Percentiles rank a stretch among this genome's conserved stretches.
phyloP scores from a whole-genome alignment of 1,140 invertebrate species.

The Panulirus ornatus region DNA sequence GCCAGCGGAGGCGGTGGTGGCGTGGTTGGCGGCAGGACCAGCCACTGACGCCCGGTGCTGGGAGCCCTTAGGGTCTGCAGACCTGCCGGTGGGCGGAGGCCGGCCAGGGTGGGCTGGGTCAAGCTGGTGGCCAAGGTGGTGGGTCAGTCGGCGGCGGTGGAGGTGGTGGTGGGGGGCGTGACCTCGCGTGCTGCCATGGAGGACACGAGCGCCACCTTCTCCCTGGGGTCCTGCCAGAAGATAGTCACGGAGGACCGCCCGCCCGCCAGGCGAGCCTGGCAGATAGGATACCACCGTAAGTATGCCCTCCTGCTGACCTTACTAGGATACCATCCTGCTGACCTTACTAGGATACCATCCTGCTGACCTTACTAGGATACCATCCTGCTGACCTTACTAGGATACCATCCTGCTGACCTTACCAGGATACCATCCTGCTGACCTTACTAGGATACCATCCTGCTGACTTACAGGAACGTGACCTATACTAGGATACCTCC shows the following conservation, averaged over 20 bases:
- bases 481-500: too few relatives aligned
- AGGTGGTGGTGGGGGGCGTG: constrained; percentile 46
- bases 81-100: background rate
- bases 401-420: too few relatives aligned
- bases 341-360: too few relatives aligned
- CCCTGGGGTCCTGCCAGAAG: constrained; percentile 51
- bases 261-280: constrained; percentile 37
- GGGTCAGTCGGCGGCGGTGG: constrained; percentile 55
- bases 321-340: too few relatives aligned
- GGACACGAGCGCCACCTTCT: constrained; percentile 43
- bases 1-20: constrained; percentile 1
- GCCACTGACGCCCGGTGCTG: background rate
- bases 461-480: too few relatives aligned
- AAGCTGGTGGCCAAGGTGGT: constrained; percentile 63
- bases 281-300: constrained; percentile 63
- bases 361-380: too few relatives aligned
- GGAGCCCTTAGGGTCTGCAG: background rate
- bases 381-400: too few relatives aligned
- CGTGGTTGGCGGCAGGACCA: background rate
- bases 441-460: too few relatives aligned
- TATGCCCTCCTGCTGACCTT: too few relatives aligned
- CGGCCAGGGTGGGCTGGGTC: constrained; percentile 16
- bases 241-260: constrained; percentile 49
- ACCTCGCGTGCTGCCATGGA: constrained; percentile 2
- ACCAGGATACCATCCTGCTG: too few relatives aligned